Base-by-base conservation (phyloP, 2,113 vertebrate species). In the Formicarius rufipectus region DNA sequence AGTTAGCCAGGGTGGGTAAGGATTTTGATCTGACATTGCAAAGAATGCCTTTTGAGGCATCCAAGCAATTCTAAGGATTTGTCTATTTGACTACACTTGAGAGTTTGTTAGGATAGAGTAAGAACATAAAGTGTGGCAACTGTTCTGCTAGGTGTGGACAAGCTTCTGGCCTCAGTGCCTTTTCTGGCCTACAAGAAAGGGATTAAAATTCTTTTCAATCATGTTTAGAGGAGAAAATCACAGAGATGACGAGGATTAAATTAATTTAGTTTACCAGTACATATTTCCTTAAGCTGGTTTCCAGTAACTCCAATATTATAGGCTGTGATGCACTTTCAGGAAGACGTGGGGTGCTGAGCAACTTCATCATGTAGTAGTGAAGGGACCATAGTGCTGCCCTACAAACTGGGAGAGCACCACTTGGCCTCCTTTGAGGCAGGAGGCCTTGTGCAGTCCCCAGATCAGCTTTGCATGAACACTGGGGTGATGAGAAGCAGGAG, bases 141-240 rank as follows among this genome's bases (percentile, higher is more conserved):
- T 27, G 15, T 33, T 83, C 72, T 56, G 39, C 35, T 63, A 59
- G 68, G 53, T 95, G 68, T 67, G 47, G 62, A 50, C 83, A 60
- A 89, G 73, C n/a, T 87, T 49, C 84, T 78, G 40, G 42, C 59
- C 39, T 25, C 2, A 0, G 12, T 59, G 68, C 68, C 58, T 95
- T 73, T 56, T 71, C 76, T 77, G 62, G 44, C 50, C 68, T 78
- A 18, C 52, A 60, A 33, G 66, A 75, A 73, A 91, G 40, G 37
- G 87, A 96, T 96, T 95, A 95, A 95, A 93, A 95, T 96, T 95
- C 93, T 90, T 92, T 81, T 89, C 74, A 87, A 89, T 92, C 84
- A 72, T 1, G 0, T 28, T 68, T 53, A 68, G 69, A 79, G 58
- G 37, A 52, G 28, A 64, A 95, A 95, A 95, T 91, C 84, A 72